A percentile compares a stretch with the other conserved stretches of the same genome.
These are phyloP conservation scores for Paramormyrops kingsleyae DNA, from an alignment of 2,113 vertebrate species.

Conservation along the genomic window DNA sequence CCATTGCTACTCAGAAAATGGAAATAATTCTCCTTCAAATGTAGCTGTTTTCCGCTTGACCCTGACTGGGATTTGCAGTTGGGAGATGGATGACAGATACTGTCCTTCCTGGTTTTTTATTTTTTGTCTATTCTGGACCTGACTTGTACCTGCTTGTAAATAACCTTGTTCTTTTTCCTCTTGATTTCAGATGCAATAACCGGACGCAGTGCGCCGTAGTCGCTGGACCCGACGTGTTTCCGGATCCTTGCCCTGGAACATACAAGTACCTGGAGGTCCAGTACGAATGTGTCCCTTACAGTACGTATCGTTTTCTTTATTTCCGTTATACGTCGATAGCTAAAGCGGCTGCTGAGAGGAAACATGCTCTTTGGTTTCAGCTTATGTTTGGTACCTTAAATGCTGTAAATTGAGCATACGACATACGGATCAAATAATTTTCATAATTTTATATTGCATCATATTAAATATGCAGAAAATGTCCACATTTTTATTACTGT, in stretches of 20 bases:
- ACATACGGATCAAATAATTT: not conserved
- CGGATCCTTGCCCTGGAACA: constrained; percentile 91
- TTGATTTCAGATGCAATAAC: constrained; percentile 64
- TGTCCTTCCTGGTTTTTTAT: not conserved
- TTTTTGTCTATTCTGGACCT: not conserved
- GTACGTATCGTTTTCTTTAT: constrained; percentile 28
- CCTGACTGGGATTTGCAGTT: not conserved
- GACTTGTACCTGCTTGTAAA: not conserved
- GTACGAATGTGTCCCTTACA: constrained; percentile 67
- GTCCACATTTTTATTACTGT: not conserved
- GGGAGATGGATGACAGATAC: not conserved
- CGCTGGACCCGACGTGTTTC: constrained; percentile 92
- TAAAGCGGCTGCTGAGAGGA: not conserved
- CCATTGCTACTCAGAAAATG: not conserved
- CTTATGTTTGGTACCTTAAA: not conserved
- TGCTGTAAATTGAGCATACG: not conserved
- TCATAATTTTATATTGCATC: not conserved
- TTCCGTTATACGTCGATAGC: not conserved
- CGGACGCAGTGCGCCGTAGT: constrained; percentile 81
- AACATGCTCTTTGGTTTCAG: not conserved
- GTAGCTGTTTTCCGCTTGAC: not conserved
- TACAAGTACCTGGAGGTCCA: constrained; percentile 95
- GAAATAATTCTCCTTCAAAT: not conserved
- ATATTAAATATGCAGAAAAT: not conserved
- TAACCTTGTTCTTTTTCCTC: not conserved